Evolutionary conservation across 2,113 vertebrate species (phyloP), one percentile per base, ranked within the genome.

Genomic region (Mustela lutreola): DNA sequence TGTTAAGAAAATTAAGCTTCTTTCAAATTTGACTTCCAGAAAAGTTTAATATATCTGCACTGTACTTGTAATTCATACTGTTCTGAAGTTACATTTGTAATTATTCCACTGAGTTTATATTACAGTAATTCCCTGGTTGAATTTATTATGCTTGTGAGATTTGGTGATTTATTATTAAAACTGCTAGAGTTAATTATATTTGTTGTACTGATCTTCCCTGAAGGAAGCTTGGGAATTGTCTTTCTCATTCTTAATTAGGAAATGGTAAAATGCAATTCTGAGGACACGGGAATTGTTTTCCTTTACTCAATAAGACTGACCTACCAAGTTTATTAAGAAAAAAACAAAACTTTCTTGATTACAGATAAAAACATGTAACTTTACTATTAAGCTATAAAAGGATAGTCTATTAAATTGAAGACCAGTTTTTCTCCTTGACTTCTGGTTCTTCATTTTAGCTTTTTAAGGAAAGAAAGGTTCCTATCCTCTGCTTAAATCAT

Each of bases 221-320:
- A 96, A 92, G 73, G 92, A 95, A 79, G 85, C 56, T 75, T 93
- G 90, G 90, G 92, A 87, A 96, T 92, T 92, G 21, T 89, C 70
- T 97, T 97, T 86, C 89, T 93, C n/a, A 70, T 60, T 76, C 15
- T 88, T 97, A 97, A 92, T 96, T 93, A 95, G 36, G 26, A 97
- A 97, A 93, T 81, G 76, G 91, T 78, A 88, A 96, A 89, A 67
- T 53, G 75, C 11, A 62, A 8, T 90, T 95, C 90, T 65, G 33
- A 84, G 45, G 42, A 78, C 26, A 26, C 21, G 63, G 80, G 4
- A 42, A 63, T 70, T 62, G 11, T 92, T 95, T 94, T 90, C 48
- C 18, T 92, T 85, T 65, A 39, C 67, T 94, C 90, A 93, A 5
- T 90, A 88, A 85, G 62, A 87, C 63, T 39, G 12, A 94, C 65